phyloP scores from a whole-genome alignment of 92 coral and sea anemone genomes.

The Umimayanthus chanpuru region DNA sequence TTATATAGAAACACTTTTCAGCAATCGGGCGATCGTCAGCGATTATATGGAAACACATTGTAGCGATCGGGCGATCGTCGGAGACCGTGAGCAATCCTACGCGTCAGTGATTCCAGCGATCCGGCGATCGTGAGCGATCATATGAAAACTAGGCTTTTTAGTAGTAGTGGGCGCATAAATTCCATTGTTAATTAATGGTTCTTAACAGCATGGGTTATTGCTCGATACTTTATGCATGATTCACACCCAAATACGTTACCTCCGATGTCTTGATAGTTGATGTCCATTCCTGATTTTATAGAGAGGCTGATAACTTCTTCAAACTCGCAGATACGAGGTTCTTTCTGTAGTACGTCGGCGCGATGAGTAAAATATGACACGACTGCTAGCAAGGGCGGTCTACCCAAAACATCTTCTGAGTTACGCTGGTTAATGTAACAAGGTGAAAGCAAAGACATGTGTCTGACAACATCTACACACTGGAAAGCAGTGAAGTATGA shows the following conservation, averaged over 20 bases:
- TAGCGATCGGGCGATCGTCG: too few species aligned
- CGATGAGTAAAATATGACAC: conserved; percentile 33
- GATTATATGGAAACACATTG: too few species aligned
- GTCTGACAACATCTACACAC: not conserved
- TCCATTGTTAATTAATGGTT: too few species aligned
- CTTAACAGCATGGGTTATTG: too few species aligned
- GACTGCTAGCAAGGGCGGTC: conserved; percentile 18
- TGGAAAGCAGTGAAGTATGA: conserved; percentile 16
- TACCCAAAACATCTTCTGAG: conserved; percentile 22
- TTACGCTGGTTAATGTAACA: not conserved
- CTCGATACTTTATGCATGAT: too few species aligned
- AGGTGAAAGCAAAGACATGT: conserved; percentile 13
- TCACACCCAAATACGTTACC: not conserved
- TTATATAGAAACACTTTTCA: too few species aligned
- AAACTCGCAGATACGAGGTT: conserved; percentile 1
- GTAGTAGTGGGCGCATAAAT: too few species aligned
- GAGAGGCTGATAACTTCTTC: not conserved
- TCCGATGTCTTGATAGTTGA: conserved; percentile 33
- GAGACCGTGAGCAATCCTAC: too few species aligned
- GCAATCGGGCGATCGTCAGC: too few species aligned
- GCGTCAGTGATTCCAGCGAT: too few species aligned
- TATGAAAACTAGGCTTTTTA: too few species aligned
- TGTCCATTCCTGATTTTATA: conserved; percentile 31
- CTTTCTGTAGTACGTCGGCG: not conserved
- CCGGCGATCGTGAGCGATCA: too few species aligned